phyloP scores from a whole-genome alignment of 2,113 vertebrate genomes.

The Dipodomys ordii region DNA sequence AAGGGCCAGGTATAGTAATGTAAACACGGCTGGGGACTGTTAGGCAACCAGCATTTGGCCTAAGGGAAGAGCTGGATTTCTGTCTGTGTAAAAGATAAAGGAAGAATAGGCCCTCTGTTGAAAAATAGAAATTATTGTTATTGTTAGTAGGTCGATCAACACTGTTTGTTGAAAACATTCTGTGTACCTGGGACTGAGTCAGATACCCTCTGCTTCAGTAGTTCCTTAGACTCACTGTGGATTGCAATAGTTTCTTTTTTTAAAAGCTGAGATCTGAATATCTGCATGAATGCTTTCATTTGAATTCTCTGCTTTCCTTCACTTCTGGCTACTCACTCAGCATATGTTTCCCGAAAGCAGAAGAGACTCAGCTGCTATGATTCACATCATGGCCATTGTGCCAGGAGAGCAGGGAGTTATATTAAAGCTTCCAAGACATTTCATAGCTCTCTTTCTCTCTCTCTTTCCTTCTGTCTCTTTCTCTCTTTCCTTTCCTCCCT shows the following conservation, averaged over 20 bases:
- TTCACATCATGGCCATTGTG: conserved; percentile 51
- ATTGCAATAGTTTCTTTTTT: neutral
- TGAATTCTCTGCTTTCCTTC: conserved; percentile 30
- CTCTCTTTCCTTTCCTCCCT: too few species aligned
- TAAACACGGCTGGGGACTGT: neutral
- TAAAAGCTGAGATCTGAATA: neutral
- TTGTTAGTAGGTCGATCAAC: neutral
- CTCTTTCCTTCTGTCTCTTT: too few species aligned
- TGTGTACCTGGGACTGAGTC: neutral
- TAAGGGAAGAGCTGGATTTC: neutral
- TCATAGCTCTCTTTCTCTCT: neutral
- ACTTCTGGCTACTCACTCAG: conserved; percentile 35
- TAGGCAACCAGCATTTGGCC: neutral
- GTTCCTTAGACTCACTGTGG: neutral
- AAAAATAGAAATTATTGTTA: neutral
- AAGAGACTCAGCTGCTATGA: conserved; percentile 1
- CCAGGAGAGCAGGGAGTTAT: conserved; percentile 26
- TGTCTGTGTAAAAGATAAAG: neutral
- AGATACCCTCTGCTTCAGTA: neutral
- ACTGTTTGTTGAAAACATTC: conserved; percentile 10
- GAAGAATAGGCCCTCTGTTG: neutral
- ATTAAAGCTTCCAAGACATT: conserved; percentile 55
- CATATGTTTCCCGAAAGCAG: conserved; percentile 34
- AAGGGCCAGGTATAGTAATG: neutral
- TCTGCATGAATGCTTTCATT: conserved; percentile 10